A percentile compares a stretch with the other conserved stretches of the same genome.
phyloP scores from a whole-genome alignment of 2,113 vertebrate genomes.

The Myrmophylax atrothorax region DNA sequence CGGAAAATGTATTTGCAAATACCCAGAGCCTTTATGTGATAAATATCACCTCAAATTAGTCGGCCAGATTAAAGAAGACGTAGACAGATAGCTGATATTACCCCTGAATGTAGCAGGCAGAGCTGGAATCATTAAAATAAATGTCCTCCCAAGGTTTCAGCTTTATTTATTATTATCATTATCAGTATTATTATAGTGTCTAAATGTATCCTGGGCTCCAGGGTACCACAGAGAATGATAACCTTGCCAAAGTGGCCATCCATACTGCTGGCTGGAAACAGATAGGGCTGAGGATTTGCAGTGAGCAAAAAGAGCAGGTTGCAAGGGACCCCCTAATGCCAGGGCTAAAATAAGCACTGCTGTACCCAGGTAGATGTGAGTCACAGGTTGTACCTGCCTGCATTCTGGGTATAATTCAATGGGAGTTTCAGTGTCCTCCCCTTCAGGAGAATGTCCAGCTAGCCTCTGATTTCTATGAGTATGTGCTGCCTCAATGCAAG shows the following conservation, averaged over 20 bases:
- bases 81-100: conserved; percentile 56
- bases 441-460: not conserved
- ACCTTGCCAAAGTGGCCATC: conserved; percentile 38
- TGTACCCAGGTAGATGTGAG: not conserved
- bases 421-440: not conserved
- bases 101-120: conserved; percentile 13
- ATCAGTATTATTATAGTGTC: conserved; percentile 41
- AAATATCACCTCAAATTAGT: conserved; percentile 62
- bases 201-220: conserved; percentile 46
- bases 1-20: conserved; percentile 10
- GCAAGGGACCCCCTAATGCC: not conserved
- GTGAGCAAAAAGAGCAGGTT: not conserved
- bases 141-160: conserved; percentile 52
- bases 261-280: not conserved
- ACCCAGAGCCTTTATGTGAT: conserved; percentile 24
- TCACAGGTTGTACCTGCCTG: not conserved
- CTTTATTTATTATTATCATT: conserved; percentile 66
- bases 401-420: not conserved
- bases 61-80: conserved; percentile 47
- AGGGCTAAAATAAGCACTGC: not conserved
- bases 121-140: conserved; percentile 62
- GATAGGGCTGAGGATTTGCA: not conserved
- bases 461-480: not conserved
- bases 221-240: conserved; percentile 43
- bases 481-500: not conserved